A percentile compares a stretch with the other conserved stretches of the same genome.
phyloP scores from a whole-genome alignment of 2,113 vertebrate genomes.

The Cyphomyrus plagiostoma region DNA sequence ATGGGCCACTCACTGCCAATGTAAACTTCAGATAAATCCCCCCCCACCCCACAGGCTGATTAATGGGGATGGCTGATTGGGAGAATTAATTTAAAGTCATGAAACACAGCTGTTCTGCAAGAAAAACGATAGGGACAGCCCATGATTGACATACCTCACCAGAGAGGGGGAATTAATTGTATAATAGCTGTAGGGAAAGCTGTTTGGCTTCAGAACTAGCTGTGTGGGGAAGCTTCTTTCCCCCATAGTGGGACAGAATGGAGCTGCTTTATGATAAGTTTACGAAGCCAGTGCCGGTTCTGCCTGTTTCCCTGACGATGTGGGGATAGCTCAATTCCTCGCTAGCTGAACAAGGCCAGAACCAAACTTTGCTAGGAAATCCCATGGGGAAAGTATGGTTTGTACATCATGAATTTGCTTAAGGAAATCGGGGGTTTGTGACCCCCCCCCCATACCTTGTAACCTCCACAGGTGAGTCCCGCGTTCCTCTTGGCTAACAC shows the following conservation, averaged over 20 bases:
- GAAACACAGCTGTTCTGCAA: constrained; percentile 4
- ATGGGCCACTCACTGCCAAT: constrained; percentile 34
- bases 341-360: neutral
- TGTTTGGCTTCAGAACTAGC: neutral
- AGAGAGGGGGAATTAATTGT: neutral
- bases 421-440: neutral
- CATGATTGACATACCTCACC: neutral
- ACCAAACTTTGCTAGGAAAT: neutral
- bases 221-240: neutral
- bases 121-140: neutral
- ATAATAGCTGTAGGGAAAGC: neutral
- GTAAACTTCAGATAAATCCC: constrained; percentile 39
- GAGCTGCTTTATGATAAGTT: neutral
- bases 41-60: constrained; percentile 21
- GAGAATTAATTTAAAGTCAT: constrained; percentile 10
- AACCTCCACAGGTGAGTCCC: constrained; percentile 87
- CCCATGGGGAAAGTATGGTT: neutral
- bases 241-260: neutral
- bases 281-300: neutral
- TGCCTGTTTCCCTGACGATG: neutral
- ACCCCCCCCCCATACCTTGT: constrained; percentile 68
- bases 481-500: constrained; percentile 90
- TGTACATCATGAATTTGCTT: neutral
- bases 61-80: constrained; percentile 26
- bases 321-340: neutral